A percentile compares a stretch with the other conserved stretches of the same genome.
Evolutionary conservation across 92 coral and sea anemone species (phyloP).

Genomic region (Bergia puertoricense): DNA sequence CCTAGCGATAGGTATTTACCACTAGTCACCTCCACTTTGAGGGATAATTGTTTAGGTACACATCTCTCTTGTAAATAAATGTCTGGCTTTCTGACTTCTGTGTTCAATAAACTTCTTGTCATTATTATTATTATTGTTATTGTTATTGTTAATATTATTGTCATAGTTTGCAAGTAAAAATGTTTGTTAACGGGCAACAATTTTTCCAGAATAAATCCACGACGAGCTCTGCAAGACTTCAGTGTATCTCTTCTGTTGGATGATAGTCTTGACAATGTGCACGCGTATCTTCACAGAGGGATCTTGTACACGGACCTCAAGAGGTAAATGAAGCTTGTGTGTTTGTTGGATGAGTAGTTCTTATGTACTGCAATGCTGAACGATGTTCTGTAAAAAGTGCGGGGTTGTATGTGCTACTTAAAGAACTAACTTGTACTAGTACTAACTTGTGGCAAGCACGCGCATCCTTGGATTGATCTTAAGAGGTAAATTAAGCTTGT

Average conservation of each 20-base stretch:
- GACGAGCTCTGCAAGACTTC: conserved; percentile 89
- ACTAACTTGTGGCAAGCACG: conserved; percentile 17
- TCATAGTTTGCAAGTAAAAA: neutral
- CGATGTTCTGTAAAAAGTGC: neutral
- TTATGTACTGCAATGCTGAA: neutral
- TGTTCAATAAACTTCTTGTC: no score
- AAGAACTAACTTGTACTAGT: no score
- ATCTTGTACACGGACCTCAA: conserved; percentile 95
- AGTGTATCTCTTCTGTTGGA: conserved; percentile 94
- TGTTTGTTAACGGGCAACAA: neutral
- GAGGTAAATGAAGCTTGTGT: conserved; percentile 56
- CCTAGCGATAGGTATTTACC: no score
- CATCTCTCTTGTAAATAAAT: no score
- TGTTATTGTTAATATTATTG: no score
- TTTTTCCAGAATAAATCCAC: conserved; percentile 74
- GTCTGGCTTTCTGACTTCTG: no score
- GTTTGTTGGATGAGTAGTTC: neutral
- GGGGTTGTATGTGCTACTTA: neutral
- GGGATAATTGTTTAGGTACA: no score
- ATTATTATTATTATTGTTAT: no score
- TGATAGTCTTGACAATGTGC: conserved; percentile 69
- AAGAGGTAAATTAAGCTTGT: conserved; percentile 66
- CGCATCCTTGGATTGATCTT: conserved; percentile 86
- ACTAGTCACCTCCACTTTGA: no score
- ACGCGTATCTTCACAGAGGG: conserved; percentile 88